Base-by-base conservation (phyloP, 2,888 invertebrate species). In the Tridacna gigas region DNA sequence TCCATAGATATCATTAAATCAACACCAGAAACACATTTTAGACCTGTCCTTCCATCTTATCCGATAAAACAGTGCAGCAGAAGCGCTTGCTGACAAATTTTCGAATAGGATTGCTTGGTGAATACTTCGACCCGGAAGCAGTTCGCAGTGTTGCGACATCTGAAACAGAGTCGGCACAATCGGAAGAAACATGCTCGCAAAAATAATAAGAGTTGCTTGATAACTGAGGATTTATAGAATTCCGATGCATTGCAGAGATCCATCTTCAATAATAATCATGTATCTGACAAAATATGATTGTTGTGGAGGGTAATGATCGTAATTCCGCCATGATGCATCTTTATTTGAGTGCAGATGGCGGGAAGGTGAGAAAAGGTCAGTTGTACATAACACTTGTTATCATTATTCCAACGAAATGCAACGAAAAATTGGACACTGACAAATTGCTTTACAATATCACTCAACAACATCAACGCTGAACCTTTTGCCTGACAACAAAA, bases 211-310 rank as follows among this genome's bases (percentile, higher is more conserved):
- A 22, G 20, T 18, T 67, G 67, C 45, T 67, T 67, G 67, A 67
- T 67, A 67, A 67, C 67, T 37, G 20, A 18, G 67, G 45, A 45
- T 67, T 67, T 45, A 67, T 67, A 67, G 67, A 67, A 67, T 67
- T 67, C 18, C 20, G 67, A 45, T 45, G 45, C 37, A 45, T n/a
- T n/a, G 20, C 15, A 12, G 56, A 28, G 60, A 83, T 83, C 78
- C 60, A 80, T 84, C 77, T 84, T 84, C 71, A 37, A 28, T 78
- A 80, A 84, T 84, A 80, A 81, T 56, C 78, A 80, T 45, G 76
- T 76, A 28, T 56, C 13, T 84, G 84, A 80, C 84, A 84, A 69
- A 51, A 45, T 71, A 84, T 77, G 75, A 78, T 67, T 63, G 75
- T 75, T 69, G 63, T 82, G 37, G 28, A 60, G 71, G 47, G 45